phyloP scores from a whole-genome alignment of 2,113 vertebrate genomes.

The Entosphenus tridentatus region DNA sequence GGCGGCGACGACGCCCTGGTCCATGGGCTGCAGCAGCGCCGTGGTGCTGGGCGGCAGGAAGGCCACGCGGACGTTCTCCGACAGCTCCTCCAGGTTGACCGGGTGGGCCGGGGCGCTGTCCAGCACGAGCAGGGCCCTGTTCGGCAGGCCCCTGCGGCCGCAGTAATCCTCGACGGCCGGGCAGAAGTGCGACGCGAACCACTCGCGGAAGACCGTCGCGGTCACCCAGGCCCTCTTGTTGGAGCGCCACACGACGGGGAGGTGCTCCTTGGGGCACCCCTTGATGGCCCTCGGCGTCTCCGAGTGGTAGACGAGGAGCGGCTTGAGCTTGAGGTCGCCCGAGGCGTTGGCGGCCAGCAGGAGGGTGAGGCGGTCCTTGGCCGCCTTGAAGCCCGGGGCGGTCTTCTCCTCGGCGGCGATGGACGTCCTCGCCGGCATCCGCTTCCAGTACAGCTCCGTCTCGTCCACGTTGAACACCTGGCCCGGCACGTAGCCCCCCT shows the following conservation, averaged over 20 bases:
- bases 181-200: not conserved
- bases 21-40: constrained; percentile 9
- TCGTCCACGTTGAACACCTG: constrained; percentile 7
- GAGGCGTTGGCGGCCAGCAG: constrained; percentile 3
- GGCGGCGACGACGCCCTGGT: constrained; percentile 6
- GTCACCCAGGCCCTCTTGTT: not conserved
- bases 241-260: not conserved
- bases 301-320: not conserved
- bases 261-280: constrained; percentile 4
- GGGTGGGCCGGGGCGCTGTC: not conserved
- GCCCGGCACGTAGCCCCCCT: constrained; percentile 5
- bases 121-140: not conserved
- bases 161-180: not conserved
- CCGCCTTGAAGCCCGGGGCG: not conserved
- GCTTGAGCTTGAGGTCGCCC: not conserved
- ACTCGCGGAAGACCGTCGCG: not conserved
- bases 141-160: not conserved
- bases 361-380: not conserved
- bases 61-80: constrained; percentile 1
- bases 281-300: constrained; percentile 6
- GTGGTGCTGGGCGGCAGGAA: constrained; percentile 8
- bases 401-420: no score
- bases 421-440: not conserved
- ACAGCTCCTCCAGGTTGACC: not conserved
- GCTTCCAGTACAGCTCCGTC: constrained; percentile 7